Conservation (phyloP, 2,797 vertebrate species). For the Enteromius paludinosus region DNA sequence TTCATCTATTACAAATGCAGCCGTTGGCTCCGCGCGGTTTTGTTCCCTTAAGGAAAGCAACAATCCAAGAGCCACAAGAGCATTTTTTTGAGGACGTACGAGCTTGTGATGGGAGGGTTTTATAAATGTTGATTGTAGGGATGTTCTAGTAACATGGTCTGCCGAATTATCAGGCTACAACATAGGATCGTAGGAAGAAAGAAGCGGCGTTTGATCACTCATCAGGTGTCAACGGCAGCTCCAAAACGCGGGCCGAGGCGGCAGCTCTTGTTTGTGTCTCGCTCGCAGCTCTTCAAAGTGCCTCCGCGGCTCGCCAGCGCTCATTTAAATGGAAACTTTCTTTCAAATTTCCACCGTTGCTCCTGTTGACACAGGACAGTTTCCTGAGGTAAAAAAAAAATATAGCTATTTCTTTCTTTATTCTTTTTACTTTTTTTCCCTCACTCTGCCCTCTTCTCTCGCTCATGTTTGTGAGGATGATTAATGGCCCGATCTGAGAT, state of each 20-base stretch:
- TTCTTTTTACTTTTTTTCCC: constrained; percentile 49
- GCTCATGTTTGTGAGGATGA: constrained; percentile 71
- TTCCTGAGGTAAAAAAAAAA: constrained; percentile 65
- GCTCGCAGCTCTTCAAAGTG: constrained; percentile 81
- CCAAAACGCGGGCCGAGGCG: constrained; percentile 78
- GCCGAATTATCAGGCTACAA: constrained; percentile 76
- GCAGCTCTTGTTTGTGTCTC: constrained; percentile 80
- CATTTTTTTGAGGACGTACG: constrained; percentile 60
- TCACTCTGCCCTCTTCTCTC: constrained; percentile 35
- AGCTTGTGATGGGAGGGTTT: constrained; percentile 71
- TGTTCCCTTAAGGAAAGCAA: constrained; percentile 23
- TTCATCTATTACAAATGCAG: not conserved
- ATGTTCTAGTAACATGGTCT: constrained; percentile 76
- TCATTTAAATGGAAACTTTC: constrained; percentile 82
- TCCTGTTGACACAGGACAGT: constrained; percentile 82
- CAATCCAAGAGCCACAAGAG: constrained; percentile 45
- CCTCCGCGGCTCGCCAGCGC: constrained; percentile 73
- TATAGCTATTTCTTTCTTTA: constrained; percentile 62
- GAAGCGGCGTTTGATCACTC: constrained; percentile 81
- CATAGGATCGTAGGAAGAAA: constrained; percentile 73
- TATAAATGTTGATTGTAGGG: constrained; percentile 77
- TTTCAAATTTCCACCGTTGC: constrained; percentile 67
- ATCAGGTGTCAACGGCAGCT: constrained; percentile 83
- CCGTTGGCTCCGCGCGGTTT: not conserved
- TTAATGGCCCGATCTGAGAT: constrained; percentile 79